Conservation (phyloP, 1,140 invertebrate genomes). For the Drosophila suzukii region DNA sequence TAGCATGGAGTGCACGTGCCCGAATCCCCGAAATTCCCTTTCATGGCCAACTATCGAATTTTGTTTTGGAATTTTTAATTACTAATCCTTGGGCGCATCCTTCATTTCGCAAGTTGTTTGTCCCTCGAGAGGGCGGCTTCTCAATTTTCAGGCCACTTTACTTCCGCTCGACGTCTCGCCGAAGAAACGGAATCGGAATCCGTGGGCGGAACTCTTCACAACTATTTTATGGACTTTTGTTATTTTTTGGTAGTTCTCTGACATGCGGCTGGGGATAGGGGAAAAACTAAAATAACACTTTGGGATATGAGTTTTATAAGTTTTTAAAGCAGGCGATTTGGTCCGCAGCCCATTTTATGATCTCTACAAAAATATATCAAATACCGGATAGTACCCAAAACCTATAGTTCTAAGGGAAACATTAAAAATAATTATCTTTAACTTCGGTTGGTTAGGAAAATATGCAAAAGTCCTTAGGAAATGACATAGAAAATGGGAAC, state of each 20-base stretch:
- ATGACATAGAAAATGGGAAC: too few relatives aligned
- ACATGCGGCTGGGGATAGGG: slow-evolving; percentile 6
- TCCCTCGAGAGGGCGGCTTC: slow-evolving; percentile 29
- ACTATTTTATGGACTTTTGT: slow-evolving; percentile 59
- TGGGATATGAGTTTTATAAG: slow-evolving; percentile 54
- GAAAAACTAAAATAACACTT: slow-evolving; percentile 73
- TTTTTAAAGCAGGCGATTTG: slow-evolving; percentile 55
- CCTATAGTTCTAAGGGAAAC: slow-evolving; percentile 4
- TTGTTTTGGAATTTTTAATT: slow-evolving; percentile 56
- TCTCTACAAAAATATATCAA: slow-evolving; percentile 51
- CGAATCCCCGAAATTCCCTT: neutral
- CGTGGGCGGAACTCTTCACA: slow-evolving; percentile 63
- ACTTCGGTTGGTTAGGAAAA: neutral
- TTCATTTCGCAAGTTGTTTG: slow-evolving; percentile 62
- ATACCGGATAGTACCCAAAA: slow-evolving; percentile 28
- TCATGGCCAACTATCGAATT: slow-evolving; percentile 6
- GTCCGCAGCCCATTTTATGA: slow-evolving; percentile 41
- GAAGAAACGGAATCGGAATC: neutral
- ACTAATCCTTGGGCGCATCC: slow-evolving; percentile 65
- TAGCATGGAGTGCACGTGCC: slow-evolving; percentile 66
- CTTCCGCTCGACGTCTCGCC: slow-evolving; percentile 31
- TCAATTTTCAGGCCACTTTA: slow-evolving; percentile 60
- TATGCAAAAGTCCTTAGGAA: too few relatives aligned
- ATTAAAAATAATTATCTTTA: neutral
- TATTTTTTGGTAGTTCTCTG: slow-evolving; percentile 27